Percentiles rank a stretch among this genome's conserved stretches.
These are phyloP conservation scores for Odobenus rosmarus DNA, from an alignment of 2,113 vertebrate species.

Conservation along the genomic window DNA sequence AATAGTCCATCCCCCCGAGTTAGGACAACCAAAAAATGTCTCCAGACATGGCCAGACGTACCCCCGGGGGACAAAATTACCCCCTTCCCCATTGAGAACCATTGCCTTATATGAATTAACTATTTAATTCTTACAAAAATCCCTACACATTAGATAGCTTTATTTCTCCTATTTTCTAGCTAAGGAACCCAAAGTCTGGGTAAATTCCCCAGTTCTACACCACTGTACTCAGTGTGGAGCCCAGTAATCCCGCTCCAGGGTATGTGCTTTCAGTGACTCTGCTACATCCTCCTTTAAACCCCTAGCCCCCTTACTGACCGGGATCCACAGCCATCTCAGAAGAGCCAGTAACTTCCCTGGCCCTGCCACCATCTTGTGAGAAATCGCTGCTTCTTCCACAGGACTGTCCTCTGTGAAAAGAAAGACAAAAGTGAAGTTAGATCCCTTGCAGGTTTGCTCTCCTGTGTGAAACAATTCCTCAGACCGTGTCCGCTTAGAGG, in stretches of 20 bases:
- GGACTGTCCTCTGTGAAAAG: neutral
- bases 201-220: neutral
- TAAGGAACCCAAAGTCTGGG: neutral
- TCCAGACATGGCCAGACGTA: neutral
- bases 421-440: neutral
- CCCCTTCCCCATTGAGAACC: neutral
- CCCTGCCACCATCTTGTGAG: neutral
- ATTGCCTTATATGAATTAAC: neutral
- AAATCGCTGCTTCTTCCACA: neutral
- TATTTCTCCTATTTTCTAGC: neutral
- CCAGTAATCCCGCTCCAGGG: neutral
- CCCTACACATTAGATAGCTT: neutral
- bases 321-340: neutral
- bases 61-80: neutral
- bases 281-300: too few species aligned
- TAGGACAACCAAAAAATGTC: neutral
- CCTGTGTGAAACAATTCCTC: neutral
- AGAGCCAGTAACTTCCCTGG: neutral
- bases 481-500: neutral
- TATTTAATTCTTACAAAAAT: neutral
- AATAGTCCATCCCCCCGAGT: neutral
- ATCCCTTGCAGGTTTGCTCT: neutral
- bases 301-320: neutral
- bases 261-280: fast-evolving
- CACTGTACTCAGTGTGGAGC: neutral